These are phyloP conservation scores for Cataglyphis cursor DNA, from an alignment of 2,888 invertebrate genomes.

Conservation along the genomic window DNA sequence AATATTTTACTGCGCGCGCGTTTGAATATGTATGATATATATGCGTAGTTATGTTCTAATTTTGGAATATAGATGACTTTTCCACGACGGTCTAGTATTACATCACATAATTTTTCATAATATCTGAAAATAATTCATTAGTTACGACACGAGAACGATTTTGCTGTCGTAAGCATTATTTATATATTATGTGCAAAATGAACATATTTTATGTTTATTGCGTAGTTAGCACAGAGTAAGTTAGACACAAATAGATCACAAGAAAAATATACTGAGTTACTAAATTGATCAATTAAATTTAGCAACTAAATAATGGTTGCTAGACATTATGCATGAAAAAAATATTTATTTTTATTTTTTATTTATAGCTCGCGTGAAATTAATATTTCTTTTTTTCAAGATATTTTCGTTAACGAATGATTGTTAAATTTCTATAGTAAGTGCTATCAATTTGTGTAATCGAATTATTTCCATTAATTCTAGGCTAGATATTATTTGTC, in stretches of 20 bases:
- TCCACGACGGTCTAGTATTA: conserved; percentile 8
- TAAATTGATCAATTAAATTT: conserved; percentile 22
- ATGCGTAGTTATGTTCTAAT: conserved; percentile 23
- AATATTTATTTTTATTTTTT: background rate
- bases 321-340: background rate
- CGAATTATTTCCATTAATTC: conserved; percentile 31
- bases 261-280: conserved; percentile 2
- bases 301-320: background rate
- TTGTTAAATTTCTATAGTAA: background rate
- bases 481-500: background rate
- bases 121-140: conserved; percentile 31
- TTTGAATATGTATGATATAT: background rate
- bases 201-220: background rate
- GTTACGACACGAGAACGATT: background rate
- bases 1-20: background rate
- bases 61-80: conserved; percentile 28
- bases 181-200: conserved; percentile 3
- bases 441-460: background rate
- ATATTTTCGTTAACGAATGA: background rate
- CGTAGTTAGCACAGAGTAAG: background rate
- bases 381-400: background rate
- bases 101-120: conserved; percentile 43
- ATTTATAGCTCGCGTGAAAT: background rate
- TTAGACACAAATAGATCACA: background rate
- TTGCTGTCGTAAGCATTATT: conserved; percentile 11